Conservation (phyloP, 2,797 vertebrate species). For the Peromyscus melanophrys region DNA sequence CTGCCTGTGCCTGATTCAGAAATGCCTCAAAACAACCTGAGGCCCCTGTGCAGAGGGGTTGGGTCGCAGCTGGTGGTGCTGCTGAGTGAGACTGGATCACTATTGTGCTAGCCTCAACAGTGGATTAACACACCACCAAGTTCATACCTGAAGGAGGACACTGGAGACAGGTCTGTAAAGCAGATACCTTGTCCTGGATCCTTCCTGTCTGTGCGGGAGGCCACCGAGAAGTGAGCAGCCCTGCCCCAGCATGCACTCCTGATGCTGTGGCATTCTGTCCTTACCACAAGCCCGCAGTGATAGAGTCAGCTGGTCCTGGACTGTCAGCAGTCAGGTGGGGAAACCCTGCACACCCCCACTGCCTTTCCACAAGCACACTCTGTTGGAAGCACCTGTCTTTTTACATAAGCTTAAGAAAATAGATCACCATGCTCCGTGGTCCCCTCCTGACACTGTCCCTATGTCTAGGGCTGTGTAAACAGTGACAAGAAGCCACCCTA, state of each 20-base stretch:
- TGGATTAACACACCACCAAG: background rate
- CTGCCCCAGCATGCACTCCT: background rate
- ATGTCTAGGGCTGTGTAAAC: background rate
- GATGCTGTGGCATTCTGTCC: background rate
- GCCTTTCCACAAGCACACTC: background rate
- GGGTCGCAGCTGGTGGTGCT: background rate
- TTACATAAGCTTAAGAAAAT: background rate
- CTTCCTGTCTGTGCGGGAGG: background rate
- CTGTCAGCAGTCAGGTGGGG: background rate
- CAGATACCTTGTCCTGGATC: background rate
- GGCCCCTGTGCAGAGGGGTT: background rate
- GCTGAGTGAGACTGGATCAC: background rate
- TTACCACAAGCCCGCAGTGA: background rate
- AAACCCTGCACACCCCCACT: background rate
- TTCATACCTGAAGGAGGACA: background rate
- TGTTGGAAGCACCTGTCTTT: background rate
- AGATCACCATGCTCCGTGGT: background rate
- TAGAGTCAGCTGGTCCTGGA: background rate
- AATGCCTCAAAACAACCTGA: background rate
- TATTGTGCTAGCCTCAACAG: background rate
- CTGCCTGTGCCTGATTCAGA: background rate
- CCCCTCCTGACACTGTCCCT: background rate
- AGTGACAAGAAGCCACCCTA: slow-evolving; percentile 17
- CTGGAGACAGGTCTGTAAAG: background rate
- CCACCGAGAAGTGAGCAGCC: background rate